phyloP scores from a whole-genome alignment of 2,888 invertebrate species.

The Oeneis ivallda region DNA sequence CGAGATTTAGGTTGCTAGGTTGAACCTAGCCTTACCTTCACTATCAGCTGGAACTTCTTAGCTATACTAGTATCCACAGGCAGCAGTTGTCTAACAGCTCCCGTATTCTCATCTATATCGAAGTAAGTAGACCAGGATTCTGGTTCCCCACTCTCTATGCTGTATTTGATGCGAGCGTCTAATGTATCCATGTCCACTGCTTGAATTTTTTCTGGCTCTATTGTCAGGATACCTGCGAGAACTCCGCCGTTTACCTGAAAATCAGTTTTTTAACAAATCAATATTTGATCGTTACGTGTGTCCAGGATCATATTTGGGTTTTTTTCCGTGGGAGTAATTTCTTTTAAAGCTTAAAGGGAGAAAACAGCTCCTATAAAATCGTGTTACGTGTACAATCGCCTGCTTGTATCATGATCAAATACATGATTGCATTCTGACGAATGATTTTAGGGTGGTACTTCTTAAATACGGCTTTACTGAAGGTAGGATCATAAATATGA shows the following conservation, averaged over 20 bases:
- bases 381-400: too few species aligned
- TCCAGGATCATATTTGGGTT: not conserved
- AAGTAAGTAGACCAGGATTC: constrained; percentile 90
- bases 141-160: constrained; percentile 90
- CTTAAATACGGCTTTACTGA: too few species aligned
- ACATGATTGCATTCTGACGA: not conserved
- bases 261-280: not conserved
- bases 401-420: too few species aligned
- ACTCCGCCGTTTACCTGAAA: constrained; percentile 89
- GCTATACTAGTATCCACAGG: constrained; percentile 90
- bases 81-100: constrained; percentile 89
- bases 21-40: constrained; percentile 83
- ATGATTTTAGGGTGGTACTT: too few species aligned
- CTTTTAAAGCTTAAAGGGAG: too few species aligned
- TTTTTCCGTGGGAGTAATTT: too few species aligned
- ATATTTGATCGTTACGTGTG: not conserved
- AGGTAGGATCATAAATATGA: too few species aligned
- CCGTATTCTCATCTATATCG: constrained; percentile 89
- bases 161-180: constrained; percentile 90
- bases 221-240: constrained; percentile 90
- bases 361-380: too few species aligned
- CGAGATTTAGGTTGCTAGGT: too few species aligned
- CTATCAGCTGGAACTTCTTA: constrained; percentile 89
- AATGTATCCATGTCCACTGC: constrained; percentile 95
- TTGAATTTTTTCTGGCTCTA: constrained; percentile 93